Conservation (phyloP, 2,888 invertebrate species). For the Lysandra coridon region DNA sequence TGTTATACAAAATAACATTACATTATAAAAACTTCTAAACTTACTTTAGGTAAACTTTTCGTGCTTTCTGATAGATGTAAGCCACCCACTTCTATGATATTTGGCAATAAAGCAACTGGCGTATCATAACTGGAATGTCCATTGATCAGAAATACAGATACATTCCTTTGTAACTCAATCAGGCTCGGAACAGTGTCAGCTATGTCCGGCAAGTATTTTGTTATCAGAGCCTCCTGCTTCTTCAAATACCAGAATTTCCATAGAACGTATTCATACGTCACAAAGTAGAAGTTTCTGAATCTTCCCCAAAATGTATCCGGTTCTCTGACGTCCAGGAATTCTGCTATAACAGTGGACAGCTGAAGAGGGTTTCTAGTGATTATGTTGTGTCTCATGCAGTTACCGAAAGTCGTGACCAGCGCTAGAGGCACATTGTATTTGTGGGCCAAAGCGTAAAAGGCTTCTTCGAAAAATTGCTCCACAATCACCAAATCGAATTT, state of each 20-base stretch:
- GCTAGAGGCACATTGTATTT: slow-evolving; percentile 69
- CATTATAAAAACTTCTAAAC: neutral
- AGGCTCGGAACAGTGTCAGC: slow-evolving; percentile 62
- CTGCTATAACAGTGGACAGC: slow-evolving; percentile 59
- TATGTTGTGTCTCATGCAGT: slow-evolving; percentile 68
- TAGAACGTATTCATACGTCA: slow-evolving; percentile 63
- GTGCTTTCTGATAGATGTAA: slow-evolving; percentile 67
- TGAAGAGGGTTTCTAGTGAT: slow-evolving; percentile 65
- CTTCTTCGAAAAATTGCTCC: slow-evolving; percentile 76
- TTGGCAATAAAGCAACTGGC: slow-evolving; percentile 75
- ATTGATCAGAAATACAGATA: slow-evolving; percentile 70
- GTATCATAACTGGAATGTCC: slow-evolving; percentile 73
- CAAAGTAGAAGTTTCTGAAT: slow-evolving; percentile 71
- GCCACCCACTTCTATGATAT: slow-evolving; percentile 80
- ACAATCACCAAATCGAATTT: slow-evolving; percentile 70
- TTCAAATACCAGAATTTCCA: slow-evolving; percentile 65
- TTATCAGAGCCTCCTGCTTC: slow-evolving; percentile 60
- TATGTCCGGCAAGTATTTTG: slow-evolving; percentile 60
- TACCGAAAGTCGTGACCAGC: slow-evolving; percentile 65
- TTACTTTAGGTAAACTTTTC: slow-evolving; percentile 52
- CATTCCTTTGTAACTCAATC: slow-evolving; percentile 62
- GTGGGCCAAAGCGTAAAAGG: slow-evolving; percentile 64
- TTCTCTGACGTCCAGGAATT: slow-evolving; percentile 61
- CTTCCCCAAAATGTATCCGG: slow-evolving; percentile 78
- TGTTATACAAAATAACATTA: neutral